These are phyloP conservation scores for Cancer borealis DNA, from an alignment of 2,888 invertebrate genomes.

Conservation along the genomic window DNA sequence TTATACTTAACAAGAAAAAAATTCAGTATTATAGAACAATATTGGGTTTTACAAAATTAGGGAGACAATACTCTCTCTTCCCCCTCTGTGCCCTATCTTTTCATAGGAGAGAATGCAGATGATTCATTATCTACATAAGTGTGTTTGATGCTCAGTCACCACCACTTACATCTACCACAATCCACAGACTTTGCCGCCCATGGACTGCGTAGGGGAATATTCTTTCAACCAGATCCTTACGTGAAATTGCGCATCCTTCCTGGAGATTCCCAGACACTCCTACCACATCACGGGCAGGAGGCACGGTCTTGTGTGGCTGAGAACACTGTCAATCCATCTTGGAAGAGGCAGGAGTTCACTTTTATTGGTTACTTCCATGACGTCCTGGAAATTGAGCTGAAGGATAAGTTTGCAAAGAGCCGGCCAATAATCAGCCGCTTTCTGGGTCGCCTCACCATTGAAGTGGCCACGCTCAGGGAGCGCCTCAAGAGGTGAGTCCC, in stretches of 20 bases:
- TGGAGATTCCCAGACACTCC: constrained; percentile 77
- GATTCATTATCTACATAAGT: not conserved
- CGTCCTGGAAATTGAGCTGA: constrained; percentile 81
- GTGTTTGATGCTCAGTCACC: not conserved
- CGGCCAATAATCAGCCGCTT: constrained; percentile 81
- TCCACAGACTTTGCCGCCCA: constrained; percentile 80
- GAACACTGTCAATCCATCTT: constrained; percentile 80
- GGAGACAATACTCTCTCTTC: no score
- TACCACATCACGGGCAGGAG: constrained; percentile 80
- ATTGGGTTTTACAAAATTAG: no score
- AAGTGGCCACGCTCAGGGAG: constrained; percentile 80
- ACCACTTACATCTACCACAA: constrained; percentile 15
- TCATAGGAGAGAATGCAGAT: no score
- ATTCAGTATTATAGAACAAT: no score
- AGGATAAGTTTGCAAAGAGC: constrained; percentile 81
- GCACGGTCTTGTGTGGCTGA: constrained; percentile 79
- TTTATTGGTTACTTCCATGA: constrained; percentile 80
- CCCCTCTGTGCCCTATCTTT: no score
- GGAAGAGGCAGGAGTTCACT: constrained; percentile 80
- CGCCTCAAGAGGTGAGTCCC: constrained; percentile 78
- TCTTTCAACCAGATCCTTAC: constrained; percentile 82
- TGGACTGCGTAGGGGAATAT: constrained; percentile 81
- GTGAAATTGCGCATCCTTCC: constrained; percentile 81
- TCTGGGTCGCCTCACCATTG: constrained; percentile 81
- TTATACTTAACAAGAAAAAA: no score